Conservation (phyloP, 2,888 invertebrate genomes). For the Ligdia adustata region DNA sequence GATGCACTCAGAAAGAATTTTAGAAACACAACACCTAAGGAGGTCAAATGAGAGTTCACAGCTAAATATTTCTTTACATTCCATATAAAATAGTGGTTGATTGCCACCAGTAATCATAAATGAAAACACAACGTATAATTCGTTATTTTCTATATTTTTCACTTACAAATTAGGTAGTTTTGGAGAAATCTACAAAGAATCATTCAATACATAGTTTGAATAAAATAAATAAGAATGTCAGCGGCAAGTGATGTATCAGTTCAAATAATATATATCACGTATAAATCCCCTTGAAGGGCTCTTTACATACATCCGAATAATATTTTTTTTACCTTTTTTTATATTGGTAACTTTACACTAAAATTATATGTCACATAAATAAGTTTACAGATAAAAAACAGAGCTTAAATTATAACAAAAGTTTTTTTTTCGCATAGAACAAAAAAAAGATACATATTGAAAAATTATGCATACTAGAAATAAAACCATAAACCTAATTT, state of each 20-base stretch:
- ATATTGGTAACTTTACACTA: slow-evolving; percentile 80
- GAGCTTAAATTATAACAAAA: slow-evolving; percentile 56
- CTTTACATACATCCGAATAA: slow-evolving; percentile 42
- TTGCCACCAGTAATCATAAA: too few relatives aligned
- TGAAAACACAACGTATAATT: slow-evolving; percentile 54
- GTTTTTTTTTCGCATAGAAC: slow-evolving; percentile 27
- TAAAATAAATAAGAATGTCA: slow-evolving; percentile 69
- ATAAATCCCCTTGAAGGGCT: slow-evolving; percentile 33
- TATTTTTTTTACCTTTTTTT: slow-evolving; percentile 48
- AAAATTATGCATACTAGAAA: slow-evolving; percentile 35
- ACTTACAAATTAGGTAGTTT: slow-evolving; percentile 74
- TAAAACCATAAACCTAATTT: slow-evolving; percentile 48
- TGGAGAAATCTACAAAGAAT: slow-evolving; percentile 54
- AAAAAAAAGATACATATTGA: slow-evolving; percentile 25
- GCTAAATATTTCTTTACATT: too few relatives aligned
- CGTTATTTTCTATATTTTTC: slow-evolving; percentile 73
- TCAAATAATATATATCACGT: slow-evolving; percentile 40
- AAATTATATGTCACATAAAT: slow-evolving; percentile 77
- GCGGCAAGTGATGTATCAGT: slow-evolving; percentile 68
- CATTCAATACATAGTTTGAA: slow-evolving; percentile 57
- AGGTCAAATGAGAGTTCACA: too few relatives aligned
- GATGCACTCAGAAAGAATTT: too few relatives aligned
- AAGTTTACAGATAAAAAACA: slow-evolving; percentile 68
- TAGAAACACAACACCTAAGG: too few relatives aligned
- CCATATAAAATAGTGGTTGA: too few relatives aligned